Base-by-base conservation (phyloP, 1,140 invertebrate species). In the Drosophila nigrodunni region DNA sequence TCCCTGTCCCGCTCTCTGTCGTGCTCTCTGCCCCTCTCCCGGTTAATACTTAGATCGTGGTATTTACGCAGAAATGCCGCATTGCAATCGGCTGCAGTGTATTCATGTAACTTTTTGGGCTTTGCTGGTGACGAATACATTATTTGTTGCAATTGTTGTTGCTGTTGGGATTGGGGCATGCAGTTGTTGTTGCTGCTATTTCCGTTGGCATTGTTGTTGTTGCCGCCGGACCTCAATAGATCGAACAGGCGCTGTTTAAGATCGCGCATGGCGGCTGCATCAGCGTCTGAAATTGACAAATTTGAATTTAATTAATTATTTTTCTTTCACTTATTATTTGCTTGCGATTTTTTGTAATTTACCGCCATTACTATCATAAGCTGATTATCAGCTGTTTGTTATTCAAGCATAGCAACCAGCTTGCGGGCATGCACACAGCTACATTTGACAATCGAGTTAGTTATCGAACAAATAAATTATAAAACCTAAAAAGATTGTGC, bases 161-260 rank as follows among this genome's bases (percentile, higher is more conserved):
- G 46, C 1, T 49, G 46, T 10, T 70, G 60, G 15, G 25, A 39
- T 34, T 77, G 60, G 13, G 71, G 39, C 3, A 52, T 50, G 54
- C 43, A 21, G 54, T 43, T 81, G 43, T 46, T 54, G 25, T 15
- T 66, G 43, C 49, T 77, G 37, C 44, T 61, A 37, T 59, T 54
- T 59, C 55, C 49, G 50, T 11, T 72, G 50, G n/a, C 60, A 49
- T 34, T 64, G 57, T 37, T 70, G 21, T 78, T 85, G 46, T 80
- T 89, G 47, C 86, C 83, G 69, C 86, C 80, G 13, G 91, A 86
- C 11, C 90, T 89, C 47, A 92, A 58, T 18, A 92, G 74, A 52
- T 92, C 91, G 11, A 92, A 77, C 41, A 92, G 67, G 64, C 91
- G 91, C 69, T 92, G 80, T 55, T 92, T 92, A 34, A 92, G 77